phyloP scores from a whole-genome alignment of 2,113 vertebrate species.

The Struthidea cinerea region DNA sequence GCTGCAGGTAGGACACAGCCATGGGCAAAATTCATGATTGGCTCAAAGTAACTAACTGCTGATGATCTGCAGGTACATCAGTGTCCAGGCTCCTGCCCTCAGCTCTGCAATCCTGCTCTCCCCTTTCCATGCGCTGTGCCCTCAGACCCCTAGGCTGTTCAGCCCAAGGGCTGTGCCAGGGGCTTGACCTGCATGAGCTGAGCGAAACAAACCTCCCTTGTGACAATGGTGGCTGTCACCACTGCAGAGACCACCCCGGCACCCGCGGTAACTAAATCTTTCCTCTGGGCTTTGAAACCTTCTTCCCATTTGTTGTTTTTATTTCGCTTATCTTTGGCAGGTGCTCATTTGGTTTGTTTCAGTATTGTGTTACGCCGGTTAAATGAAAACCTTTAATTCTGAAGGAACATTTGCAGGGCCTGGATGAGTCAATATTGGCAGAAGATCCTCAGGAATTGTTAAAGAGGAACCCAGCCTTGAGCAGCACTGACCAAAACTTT shows the following conservation, averaged over 20 bases:
- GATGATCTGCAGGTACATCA: accelerated
- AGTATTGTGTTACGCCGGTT: neutral
- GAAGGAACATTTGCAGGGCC: neutral
- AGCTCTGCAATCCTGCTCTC: accelerated
- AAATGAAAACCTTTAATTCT: neutral
- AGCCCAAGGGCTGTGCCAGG: neutral
- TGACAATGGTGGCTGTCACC: neutral
- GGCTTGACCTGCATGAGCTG: accelerated
- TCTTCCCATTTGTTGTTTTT: neutral
- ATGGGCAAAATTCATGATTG: accelerated
- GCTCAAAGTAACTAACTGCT: neutral
- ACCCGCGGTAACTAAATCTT: neutral
- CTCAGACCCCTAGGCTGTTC: neutral
- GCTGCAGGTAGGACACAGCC: neutral
- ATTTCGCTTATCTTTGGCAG: neutral
- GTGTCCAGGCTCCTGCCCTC: neutral
- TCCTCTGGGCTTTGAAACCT: neutral
- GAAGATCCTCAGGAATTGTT: neutral
- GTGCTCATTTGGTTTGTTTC: neutral
- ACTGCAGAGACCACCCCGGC: neutral
- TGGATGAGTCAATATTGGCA: neutral
- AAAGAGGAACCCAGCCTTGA: neutral
- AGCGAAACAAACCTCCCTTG: neutral
- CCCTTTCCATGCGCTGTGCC: accelerated
- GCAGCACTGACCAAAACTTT: neutral